Evolutionary conservation across 2,113 vertebrate genomes (phyloP), one percentile per base, ranked within the genome.

Genomic region (Microcebus tavaratra): DNA sequence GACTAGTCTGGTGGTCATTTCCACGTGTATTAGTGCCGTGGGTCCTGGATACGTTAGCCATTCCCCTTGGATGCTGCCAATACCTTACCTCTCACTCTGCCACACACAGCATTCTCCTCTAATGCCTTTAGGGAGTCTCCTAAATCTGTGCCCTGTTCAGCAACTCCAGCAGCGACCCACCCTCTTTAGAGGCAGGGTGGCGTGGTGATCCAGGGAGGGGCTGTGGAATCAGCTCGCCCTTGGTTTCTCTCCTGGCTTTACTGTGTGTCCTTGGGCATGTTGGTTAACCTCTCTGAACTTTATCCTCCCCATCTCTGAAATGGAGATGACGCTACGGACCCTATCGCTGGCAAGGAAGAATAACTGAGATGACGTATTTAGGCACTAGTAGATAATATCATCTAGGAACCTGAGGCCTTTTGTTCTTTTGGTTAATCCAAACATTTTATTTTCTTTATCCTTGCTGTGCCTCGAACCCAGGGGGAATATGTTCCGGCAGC

Each of bases 41-140:
- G 13, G 6, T 53, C 39, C 63, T 39, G 65, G 21, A 8, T 4
- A 25, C 0, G 0, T n/a, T 4, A 20, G 53, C n/a, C 6, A 18
- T 10, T 53, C 59, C 8, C 12, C 1, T 0, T 10, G 14, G 72
- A 42, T 55, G 50, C 20, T 14, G 45, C 42, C 29, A 2, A 36
- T 10, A 14, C 42, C 27, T 72, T 36, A 45, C 42, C 7, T 5
- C 29, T 42, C 39, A 12, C 45, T 13, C 9, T 0, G 1, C 31
- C 14, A 25, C 59, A 36, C 15, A 23, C 6, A 31, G 11, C 2
- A 12, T 13, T 65, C 23, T 27, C 17, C n/a, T 23, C 27, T 18
- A 53, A 8, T 3, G 7, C 9, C 8, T 11, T 10, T 31, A 39
- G 83, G 50, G 8, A 23, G 36, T 34, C 27, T 13, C 34, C 15